Base-by-base conservation (phyloP, 2,888 invertebrate species). In the Zootermopsis nevadensis region DNA sequence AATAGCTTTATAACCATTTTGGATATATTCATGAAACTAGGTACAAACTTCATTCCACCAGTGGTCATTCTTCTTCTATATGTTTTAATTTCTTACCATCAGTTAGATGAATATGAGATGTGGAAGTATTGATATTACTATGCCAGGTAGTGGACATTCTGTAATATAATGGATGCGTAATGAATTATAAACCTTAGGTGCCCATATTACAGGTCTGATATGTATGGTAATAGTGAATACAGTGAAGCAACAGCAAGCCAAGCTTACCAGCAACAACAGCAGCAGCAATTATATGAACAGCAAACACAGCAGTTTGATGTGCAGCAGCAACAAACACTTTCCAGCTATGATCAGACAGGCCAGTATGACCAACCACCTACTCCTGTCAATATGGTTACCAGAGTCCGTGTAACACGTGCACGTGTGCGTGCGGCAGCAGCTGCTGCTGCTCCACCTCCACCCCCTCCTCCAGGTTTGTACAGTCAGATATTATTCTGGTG, bases 331-430 rank as follows among this genome's bases (percentile, higher is more conserved):
- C 84, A 85, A 69, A 69, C 83, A n/a, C 77, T 87, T 0, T 84
- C 86, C 15, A 86, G 84, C 80, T 89, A 88, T 86, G 89, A 89
- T 24, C 87, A 87, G 83, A 86, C 87, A 15, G 82, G 86, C 8
- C 88, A 88, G 60, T 89, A 89, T 84, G 90, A 90, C 69, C 89
- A 89, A 79, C 90, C 90, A 22, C 87, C 88, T 87, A 90, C 90
- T n/a, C 89, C 89, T 24, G 87, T 88, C 1, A 87, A 53, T 87
- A 88, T 80, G 42, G 55, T 84, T 48, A 82, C 82, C 1, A 82
- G 84, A 8, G 42, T 80, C 10, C 82, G 84, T 24, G 74, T 84
- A 19, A 82, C 84, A 35, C 83, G 84, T 19, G 82, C 84, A 33
- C 66, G 82, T 22, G 79, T 79, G 4, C 79, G 66, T n/a, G 79